Evolutionary conservation across 30 jellyfish, hydroid and myxozoan species (phyloP).

Genomic region (Mastigias papua): DNA sequence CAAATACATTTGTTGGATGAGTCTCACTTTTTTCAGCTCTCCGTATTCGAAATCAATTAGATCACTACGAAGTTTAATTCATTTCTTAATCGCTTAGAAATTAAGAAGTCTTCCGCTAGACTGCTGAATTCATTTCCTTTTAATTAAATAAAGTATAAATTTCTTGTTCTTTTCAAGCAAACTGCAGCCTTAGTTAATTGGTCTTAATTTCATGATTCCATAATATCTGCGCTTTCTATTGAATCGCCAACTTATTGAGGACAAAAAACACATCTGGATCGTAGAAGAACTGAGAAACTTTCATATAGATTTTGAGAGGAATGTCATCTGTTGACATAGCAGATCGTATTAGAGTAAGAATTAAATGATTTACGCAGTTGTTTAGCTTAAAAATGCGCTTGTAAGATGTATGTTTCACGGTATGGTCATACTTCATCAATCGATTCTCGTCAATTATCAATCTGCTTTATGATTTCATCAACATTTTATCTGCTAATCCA

Average conservation of each 20-base stretch:
- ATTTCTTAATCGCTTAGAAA: constrained; percentile 50
- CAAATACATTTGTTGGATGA: constrained; percentile 36
- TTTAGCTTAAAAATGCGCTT: constrained; percentile 19
- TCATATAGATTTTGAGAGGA: constrained; percentile 65
- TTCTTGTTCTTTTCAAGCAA: constrained; percentile 70
- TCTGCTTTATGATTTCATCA: constrained; percentile 15
- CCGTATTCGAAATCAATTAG: constrained; percentile 58
- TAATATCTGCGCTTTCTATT: constrained; percentile 74
- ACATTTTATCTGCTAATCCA: constrained; percentile 6
- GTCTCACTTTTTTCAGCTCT: constrained; percentile 21
- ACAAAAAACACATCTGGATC: constrained; percentile 62
- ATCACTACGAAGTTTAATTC: constrained; percentile 62
- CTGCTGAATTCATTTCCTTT: constrained; percentile 72
- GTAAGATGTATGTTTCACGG: not conserved
- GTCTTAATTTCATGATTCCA: constrained; percentile 72
- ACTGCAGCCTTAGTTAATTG: constrained; percentile 60
- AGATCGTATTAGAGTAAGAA: constrained; percentile 42
- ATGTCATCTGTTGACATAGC: constrained; percentile 72
- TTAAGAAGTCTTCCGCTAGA: constrained; percentile 62
- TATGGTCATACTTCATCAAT: constrained; percentile 16
- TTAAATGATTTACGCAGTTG: constrained; percentile 55
- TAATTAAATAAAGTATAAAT: constrained; percentile 66
- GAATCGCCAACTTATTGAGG: constrained; percentile 63
- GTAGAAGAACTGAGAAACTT: constrained; percentile 46
- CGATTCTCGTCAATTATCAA: constrained; percentile 41